A percentile compares a stretch with the other conserved stretches of the same genome.
Evolutionary conservation across 1,140 invertebrate species (phyloP).

Genomic region (Acromyrmex charruanus): DNA sequence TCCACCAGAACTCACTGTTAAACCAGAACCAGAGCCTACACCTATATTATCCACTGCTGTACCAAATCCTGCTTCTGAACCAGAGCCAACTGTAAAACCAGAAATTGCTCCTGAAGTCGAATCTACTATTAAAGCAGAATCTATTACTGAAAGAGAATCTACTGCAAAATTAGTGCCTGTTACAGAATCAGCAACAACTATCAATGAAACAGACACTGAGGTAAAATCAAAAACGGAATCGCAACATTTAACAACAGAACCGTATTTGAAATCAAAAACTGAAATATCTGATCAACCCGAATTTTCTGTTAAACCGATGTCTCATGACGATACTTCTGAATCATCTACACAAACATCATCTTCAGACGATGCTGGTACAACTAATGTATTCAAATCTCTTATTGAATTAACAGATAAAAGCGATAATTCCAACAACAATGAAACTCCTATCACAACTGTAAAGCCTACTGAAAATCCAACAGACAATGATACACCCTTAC

Average conservation of each 20-base stretch:
- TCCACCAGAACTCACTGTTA: constrained; percentile 68
- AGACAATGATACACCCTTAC: constrained; percentile 21
- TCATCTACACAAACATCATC: constrained; percentile 13
- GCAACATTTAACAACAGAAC: constrained; percentile 26
- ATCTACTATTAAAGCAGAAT: constrained; percentile 73
- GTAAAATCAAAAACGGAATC: constrained; percentile 31
- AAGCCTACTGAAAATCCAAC: constrained; percentile 9
- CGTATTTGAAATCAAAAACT: constrained; percentile 24
- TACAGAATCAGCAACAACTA: constrained; percentile 67
- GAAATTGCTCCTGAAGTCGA: constrained; percentile 72
- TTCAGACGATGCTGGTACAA: not conserved
- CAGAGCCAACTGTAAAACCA: constrained; percentile 65
- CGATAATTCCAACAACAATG: constrained; percentile 2
- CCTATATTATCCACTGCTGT: constrained; percentile 58
- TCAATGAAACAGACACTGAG: not conserved
- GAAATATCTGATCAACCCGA: constrained; percentile 23
- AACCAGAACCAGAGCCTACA: constrained; percentile 72
- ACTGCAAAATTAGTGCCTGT: constrained; percentile 74
- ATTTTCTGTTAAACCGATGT: not conserved
- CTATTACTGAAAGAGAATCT: constrained; percentile 71
- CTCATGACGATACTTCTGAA: constrained; percentile 1
- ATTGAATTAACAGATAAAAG: constrained; percentile 14
- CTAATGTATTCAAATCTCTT: not conserved
- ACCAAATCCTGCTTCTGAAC: constrained; percentile 75
- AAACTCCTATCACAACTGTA: constrained; percentile 11